phyloP scores from a whole-genome alignment of 1,140 invertebrate genomes.

The Elymnias hypermnestra region DNA sequence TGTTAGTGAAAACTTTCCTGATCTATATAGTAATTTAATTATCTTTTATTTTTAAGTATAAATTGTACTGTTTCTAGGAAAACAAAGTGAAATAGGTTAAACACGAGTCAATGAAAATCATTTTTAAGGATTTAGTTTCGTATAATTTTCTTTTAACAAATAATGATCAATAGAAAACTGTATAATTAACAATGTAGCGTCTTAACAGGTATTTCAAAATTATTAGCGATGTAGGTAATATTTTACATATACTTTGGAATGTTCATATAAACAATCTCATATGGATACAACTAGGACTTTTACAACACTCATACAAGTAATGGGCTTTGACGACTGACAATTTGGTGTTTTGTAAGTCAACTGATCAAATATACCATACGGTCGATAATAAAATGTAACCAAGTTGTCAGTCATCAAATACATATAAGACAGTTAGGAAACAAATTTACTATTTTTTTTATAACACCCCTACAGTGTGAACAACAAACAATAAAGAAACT shows the following conservation, averaged over 20 bases:
- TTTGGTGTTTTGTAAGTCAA: constrained; percentile 45
- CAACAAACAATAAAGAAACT: not conserved
- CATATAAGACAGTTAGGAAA: constrained; percentile 34
- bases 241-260: constrained; percentile 75
- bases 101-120: constrained; percentile 67
- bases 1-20: too few relatives aligned
- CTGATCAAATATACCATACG: constrained; percentile 41
- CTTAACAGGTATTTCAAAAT: constrained; percentile 75
- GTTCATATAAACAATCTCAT: constrained; percentile 72
- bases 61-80: too few relatives aligned
- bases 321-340: constrained; percentile 5
- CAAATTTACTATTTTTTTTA: constrained; percentile 66
- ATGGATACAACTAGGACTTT: constrained; percentile 48
- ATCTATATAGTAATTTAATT: too few relatives aligned
- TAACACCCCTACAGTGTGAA: constrained; percentile 33
- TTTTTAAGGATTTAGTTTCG: constrained; percentile 71
- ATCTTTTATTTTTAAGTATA: too few relatives aligned
- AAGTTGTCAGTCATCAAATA: constrained; percentile 25
- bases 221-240: constrained; percentile 73
- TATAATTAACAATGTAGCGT: constrained; percentile 76
- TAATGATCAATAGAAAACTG: constrained; percentile 74
- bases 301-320: constrained; percentile 15
- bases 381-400: constrained; percentile 46
- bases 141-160: constrained; percentile 77
- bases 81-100: too few relatives aligned